Base-by-base conservation (phyloP, 2,797 vertebrate genomes). In the Phrynocephalus guinanensis region DNA sequence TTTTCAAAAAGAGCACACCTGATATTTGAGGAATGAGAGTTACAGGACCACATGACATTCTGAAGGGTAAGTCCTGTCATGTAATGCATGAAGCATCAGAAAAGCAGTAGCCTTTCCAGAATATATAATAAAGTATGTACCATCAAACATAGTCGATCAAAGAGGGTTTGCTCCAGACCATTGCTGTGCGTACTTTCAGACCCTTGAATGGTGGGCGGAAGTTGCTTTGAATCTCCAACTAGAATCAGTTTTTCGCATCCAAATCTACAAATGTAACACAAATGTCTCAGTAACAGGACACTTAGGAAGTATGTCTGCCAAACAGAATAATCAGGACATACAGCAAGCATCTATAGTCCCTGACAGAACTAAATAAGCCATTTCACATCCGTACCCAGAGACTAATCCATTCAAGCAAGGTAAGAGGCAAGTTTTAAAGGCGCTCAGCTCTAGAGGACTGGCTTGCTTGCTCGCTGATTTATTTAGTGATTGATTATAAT, bases 121-220 rank as follows among this genome's bases (percentile, higher is more conserved):
- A 82, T 1, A 0, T 20, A 78, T 22, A 79, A 63, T 9, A 79
- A 13, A 18, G 83, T 10, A 90, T 89, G 0, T 94, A 97, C 97
- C 97, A 97, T 97, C 68, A 97, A 75, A 91, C 96, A 96, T 56
- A 97, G 96, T 4, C 97, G 91, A 87, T 97, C 95, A 86, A 97
- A 97, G 0, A 97, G 97, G 6, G 97, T 97, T 94, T 97, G 97
- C 88, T 97, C 97, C 91, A 97, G 8, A 18, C 97, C 97, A 80
- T 91, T 92, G 26, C 84, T 92, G n/a, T 97, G 97, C 84, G 90
- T 83, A 4, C 96, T 93, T 75, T 97, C 97, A 26, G 97, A 97
- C n/a, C 97, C 97, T 89, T 97, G 97, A 90, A 97, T 78, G 8
- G 97, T 96, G 77, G 97, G 97, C 3, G 97, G 96, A 1, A 97